Conservation (phyloP, 2,113 vertebrate genomes). For the Bos taurus region ARS-UCD2.0 NC_037332.1:23645501-23646000, state of each 20-base stretch:
- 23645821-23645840: too few relatives aligned
- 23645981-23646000: too few relatives aligned
- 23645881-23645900: too few relatives aligned
- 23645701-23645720: background rate
- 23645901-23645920: too few relatives aligned
- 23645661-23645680: background rate
- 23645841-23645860: too few relatives aligned
- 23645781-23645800: conserved; percentile 7
- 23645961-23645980: too few relatives aligned
- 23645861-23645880: too few relatives aligned
- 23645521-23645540: background rate
- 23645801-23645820: background rate
- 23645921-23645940: too few relatives aligned
- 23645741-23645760: background rate
- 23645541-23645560: background rate
- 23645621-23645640: background rate
- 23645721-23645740: conserved; percentile 17
- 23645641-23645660: background rate
- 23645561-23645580: conserved; percentile 11
- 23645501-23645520: background rate
- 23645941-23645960: too few relatives aligned
- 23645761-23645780: background rate
- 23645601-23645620: background rate
- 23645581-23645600: background rate
- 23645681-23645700: background rate